Evolutionary conservation across 2,113 vertebrate genomes (phyloP).

Genomic region (Nannospalax galili): DNA sequence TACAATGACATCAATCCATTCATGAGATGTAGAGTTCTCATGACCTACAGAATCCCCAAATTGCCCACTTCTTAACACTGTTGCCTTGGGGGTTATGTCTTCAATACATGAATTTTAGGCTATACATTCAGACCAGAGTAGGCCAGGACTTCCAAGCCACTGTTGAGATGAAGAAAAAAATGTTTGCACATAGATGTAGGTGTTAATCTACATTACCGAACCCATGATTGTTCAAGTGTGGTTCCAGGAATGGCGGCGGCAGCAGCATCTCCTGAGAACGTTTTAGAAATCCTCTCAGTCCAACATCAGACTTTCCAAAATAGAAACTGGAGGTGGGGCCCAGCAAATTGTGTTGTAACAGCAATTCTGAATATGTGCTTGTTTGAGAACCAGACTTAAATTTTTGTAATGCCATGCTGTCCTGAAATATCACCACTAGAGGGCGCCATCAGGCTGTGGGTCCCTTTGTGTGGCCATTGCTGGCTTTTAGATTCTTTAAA

Average conservation of each 20-base stretch:
- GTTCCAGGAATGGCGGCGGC: background rate
- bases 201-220: background rate
- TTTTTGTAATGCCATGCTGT: background rate
- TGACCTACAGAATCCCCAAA: background rate
- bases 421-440: background rate
- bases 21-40: background rate
- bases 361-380: background rate
- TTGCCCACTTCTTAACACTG: background rate
- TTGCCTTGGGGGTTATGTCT: background rate
- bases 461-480: background rate
- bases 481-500: background rate
- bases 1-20: background rate
- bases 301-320: background rate
- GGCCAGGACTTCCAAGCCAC: too few relatives aligned
- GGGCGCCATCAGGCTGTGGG: constrained; percentile 45
- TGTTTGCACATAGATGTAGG: background rate
- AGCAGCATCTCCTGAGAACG: background rate
- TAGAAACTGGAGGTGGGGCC: background rate
- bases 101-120: background rate
- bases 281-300: background rate
- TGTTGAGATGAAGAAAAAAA: background rate
- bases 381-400: background rate
- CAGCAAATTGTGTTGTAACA: background rate
- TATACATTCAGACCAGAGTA: background rate
- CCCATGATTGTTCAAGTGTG: background rate